Evolutionary conservation across 2,888 invertebrate genomes (phyloP), one percentile per base, ranked within the genome.

Genomic region (Cephus spinipes): DNA sequence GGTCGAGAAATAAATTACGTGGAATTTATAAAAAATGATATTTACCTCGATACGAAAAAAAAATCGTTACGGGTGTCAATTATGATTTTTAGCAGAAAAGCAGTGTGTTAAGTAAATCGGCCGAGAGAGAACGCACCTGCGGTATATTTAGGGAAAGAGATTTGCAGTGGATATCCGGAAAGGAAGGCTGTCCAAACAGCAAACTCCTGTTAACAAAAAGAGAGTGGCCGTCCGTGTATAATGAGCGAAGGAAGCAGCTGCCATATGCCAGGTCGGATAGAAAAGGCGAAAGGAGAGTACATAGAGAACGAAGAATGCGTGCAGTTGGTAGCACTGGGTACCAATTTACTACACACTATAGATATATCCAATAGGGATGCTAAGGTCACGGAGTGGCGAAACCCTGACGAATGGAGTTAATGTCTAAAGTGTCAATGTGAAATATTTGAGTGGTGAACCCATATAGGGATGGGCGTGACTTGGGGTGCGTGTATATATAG

Each of bases 361-460:
- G 23, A 55, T 55, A 55, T 55, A 55, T 55, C 55, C 55, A 9
- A 55, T 55, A 9, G 55, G 55, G 55, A 55, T 55, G 55, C 9
- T 55, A 23, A 23, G 76, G 76, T 79, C 78, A 81, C 83, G 76
- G 76, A 80, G 77, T 74, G 80, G 77, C 76, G 83, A 85, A 83
- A 82, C 86, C 81, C 85, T 84, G 87, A 87, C 87, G 87, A 88
- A 89, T 88, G 84, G 86, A 88, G 89, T 89, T 89, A 87, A 88
- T 87, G 88, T 87, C 86, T 81, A 82, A 86, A 88, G 87, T 86
- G 89, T 89, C 89, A 86, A 85, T 83, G 87, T 89, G 89, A 89
- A 88, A 88, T 89, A 89, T 89, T 88, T 85, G 84, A 86, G 84
- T 85, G 84, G 78, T 74, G 83, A 86, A 79, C 81, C 80, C 23